phyloP scores from a whole-genome alignment of 2,797 vertebrate species.

The Tragelaphus eurycerus region DNA sequence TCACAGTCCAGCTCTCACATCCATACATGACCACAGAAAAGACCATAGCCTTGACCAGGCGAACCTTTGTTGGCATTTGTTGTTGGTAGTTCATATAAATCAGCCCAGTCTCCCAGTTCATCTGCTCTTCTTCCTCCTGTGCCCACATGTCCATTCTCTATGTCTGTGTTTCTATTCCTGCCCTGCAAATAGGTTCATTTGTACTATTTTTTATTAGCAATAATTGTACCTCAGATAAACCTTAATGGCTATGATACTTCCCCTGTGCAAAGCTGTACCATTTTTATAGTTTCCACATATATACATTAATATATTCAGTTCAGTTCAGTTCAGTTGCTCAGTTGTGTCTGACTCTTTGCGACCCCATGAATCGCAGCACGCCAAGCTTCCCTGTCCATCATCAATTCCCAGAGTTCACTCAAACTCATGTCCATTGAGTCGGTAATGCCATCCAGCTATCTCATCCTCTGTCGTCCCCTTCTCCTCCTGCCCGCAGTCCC shows the following conservation, averaged over 20 bases:
- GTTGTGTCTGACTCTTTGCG: too few species aligned
- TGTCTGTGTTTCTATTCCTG: background rate
- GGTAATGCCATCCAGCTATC: fast-evolving
- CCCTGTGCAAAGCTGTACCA: background rate
- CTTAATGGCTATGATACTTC: background rate
- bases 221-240: background rate
- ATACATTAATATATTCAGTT: background rate
- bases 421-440: too few species aligned
- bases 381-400: too few species aligned
- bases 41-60: too few species aligned
- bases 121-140: background rate
- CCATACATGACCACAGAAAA: too few species aligned
- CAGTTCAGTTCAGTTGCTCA: too few species aligned
- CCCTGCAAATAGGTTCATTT: background rate
- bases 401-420: too few species aligned
- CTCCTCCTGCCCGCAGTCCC: fast-evolving
- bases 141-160: background rate
- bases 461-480: too few species aligned
- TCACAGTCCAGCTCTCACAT: too few species aligned
- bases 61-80: too few species aligned
- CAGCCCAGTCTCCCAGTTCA: background rate
- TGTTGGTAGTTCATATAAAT: background rate
- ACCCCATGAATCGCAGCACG: fast-evolving
- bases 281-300: background rate
- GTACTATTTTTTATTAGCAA: background rate